Evolutionary conservation across 1,140 invertebrate species (phyloP).

Genomic region (Drosophila repletoides): DNA sequence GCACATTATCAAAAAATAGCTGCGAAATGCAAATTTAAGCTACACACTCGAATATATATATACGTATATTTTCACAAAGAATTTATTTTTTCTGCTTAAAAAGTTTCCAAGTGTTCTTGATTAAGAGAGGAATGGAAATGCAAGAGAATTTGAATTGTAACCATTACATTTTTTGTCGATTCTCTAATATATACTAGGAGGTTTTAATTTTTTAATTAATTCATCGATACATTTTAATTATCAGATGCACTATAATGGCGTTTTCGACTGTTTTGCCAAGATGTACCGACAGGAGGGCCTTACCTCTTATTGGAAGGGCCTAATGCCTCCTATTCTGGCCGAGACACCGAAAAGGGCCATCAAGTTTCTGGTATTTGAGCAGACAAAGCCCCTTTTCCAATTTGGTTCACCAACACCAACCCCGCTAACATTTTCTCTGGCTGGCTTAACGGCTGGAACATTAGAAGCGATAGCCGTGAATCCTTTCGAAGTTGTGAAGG

Average conservation of each 20-base stretch:
- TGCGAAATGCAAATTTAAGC: conserved; percentile 24
- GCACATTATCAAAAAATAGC: conserved; percentile 46
- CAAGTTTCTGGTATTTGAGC: conserved; percentile 97
- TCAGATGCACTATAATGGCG: conserved; percentile 87
- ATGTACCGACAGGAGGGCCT: conserved; percentile 93
- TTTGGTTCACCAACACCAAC: conserved; percentile 89
- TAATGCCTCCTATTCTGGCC: conserved; percentile 94
- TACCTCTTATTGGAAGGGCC: conserved; percentile 94
- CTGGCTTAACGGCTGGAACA: conserved; percentile 92
- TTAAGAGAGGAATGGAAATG: background rate
- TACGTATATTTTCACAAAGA: conserved; percentile 1
- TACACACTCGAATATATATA: background rate
- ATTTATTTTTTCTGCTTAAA: too few relatives aligned
- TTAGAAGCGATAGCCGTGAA: conserved; percentile 95
- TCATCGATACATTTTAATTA: too few relatives aligned
- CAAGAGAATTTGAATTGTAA: too few relatives aligned
- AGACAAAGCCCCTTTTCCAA: conserved; percentile 93
- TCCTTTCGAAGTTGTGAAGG: conserved; percentile 97
- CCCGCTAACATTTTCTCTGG: conserved; percentile 92
- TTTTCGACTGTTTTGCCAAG: conserved; percentile 93
- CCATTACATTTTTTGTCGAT: too few relatives aligned
- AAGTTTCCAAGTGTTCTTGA: conserved; percentile 7
- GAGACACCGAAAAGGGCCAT: conserved; percentile 97
- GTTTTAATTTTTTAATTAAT: too few relatives aligned
- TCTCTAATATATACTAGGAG: too few relatives aligned